These are phyloP conservation scores for Neolamprologus longior DNA, from an alignment of 2,113 vertebrate species.

Conservation along the genomic window DNA sequence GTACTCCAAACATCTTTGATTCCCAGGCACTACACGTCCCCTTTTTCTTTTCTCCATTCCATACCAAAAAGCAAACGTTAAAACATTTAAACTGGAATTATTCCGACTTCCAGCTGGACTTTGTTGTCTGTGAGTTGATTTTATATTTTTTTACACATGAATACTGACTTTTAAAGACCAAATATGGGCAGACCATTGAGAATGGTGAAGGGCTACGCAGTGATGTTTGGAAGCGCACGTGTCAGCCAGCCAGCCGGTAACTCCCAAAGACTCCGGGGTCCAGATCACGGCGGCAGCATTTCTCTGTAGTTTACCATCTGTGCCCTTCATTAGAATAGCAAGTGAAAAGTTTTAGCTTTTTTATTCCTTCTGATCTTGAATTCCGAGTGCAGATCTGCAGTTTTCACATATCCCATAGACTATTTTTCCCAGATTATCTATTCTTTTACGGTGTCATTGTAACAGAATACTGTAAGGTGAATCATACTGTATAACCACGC, in stretches of 20 bases:
- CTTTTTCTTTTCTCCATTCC: neutral
- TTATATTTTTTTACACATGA: constrained; percentile 5
- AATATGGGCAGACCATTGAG: neutral
- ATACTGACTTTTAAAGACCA: constrained; percentile 23
- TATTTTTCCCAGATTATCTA: neutral
- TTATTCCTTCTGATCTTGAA: neutral
- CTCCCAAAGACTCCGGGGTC: neutral
- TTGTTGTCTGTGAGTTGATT: neutral
- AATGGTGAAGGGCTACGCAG: constrained; percentile 37
- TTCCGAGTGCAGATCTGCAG: neutral
- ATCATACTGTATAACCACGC: neutral
- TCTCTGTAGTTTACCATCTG: constrained; percentile 5
- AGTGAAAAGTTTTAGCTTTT: neutral
- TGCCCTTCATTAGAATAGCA: constrained; percentile 8
- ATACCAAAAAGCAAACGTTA: constrained; percentile 20
- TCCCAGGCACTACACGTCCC: neutral
- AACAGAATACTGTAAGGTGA: neutral
- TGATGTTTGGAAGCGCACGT: neutral
- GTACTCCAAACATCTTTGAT: neutral
- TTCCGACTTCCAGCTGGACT: neutral
- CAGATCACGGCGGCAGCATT: neutral
- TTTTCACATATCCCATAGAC: neutral
- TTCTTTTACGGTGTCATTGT: neutral
- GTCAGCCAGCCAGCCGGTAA: neutral
- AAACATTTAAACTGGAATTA: constrained; percentile 6